These are phyloP conservation scores for Agriopis aurantiaria DNA, from an alignment of 2,888 invertebrate genomes.

Conservation along the genomic window DNA sequence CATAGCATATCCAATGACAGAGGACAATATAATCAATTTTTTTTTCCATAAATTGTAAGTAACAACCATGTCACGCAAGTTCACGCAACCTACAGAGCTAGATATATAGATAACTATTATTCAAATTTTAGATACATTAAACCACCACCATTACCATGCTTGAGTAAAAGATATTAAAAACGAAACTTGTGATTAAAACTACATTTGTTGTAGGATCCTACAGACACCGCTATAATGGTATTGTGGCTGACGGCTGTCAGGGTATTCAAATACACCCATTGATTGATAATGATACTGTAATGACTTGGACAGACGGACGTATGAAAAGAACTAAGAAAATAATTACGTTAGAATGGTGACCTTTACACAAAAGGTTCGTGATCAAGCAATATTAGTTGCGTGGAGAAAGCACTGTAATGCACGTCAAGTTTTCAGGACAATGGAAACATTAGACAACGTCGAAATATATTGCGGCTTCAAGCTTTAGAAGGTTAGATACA, in stretches of 20 bases:
- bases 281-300: slow-evolving; percentile 11
- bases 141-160: too few species aligned
- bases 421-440: slow-evolving; percentile 25
- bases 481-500: slow-evolving; percentile 27
- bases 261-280: neutral
- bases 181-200: neutral
- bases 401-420: slow-evolving; percentile 19
- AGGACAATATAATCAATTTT: too few species aligned
- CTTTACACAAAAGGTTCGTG: slow-evolving; percentile 16
- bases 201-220: neutral
- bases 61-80: too few species aligned
- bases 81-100: too few species aligned
- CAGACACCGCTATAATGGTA: neutral
- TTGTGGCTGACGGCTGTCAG: neutral
- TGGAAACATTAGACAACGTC: slow-evolving; percentile 29
- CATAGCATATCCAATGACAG: neutral
- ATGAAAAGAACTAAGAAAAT: slow-evolving; percentile 5
- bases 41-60: too few species aligned
- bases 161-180: too few species aligned
- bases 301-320: slow-evolving; percentile 4
- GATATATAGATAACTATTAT: too few species aligned
- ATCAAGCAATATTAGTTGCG: slow-evolving; percentile 17
- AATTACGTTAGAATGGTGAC: slow-evolving; percentile 17
- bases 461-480: slow-evolving; percentile 28
- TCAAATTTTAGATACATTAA: too few species aligned